A percentile compares a stretch with the other conserved stretches of the same genome.
Conservation (phyloP, 2,797 vertebrate genomes). For the Echeneis naucrates region DNA sequence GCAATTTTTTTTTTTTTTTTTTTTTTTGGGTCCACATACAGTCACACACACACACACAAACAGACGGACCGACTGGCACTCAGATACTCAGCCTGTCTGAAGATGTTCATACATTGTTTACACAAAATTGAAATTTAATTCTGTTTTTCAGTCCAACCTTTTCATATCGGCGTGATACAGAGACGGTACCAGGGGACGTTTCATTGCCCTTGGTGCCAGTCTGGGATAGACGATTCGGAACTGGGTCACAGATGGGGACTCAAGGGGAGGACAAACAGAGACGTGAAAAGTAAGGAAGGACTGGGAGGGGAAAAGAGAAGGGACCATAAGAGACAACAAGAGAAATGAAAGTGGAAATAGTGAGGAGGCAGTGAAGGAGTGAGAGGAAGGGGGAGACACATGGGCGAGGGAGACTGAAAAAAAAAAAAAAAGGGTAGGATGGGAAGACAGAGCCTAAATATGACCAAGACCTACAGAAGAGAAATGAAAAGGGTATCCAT, state of each 20-base stretch:
- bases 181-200: constrained; percentile 52
- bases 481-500: constrained; percentile 12
- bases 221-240: constrained; percentile 48
- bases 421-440: neutral
- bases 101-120: constrained; percentile 3
- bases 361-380: neutral
- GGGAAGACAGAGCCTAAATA: constrained; percentile 15
- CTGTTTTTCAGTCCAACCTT: constrained; percentile 19
- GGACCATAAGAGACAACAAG: constrained; percentile 3
- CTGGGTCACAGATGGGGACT: constrained; percentile 57
- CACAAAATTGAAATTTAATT: constrained; percentile 8
- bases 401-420: neutral
- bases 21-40: no score
- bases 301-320: neutral
- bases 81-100: constrained; percentile 3
- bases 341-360: constrained; percentile 28
- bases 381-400: neutral
- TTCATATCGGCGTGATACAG: constrained; percentile 48
- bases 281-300: constrained; percentile 14
- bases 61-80: constrained; percentile 6
- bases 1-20: constrained; percentile 52
- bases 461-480: constrained; percentile 4
- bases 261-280: constrained; percentile 26
- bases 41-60: constrained; percentile 31
- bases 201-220: constrained; percentile 68